Evolutionary conservation across 2,888 invertebrate genomes (phyloP).

Genomic region (Drosophila affinis): DNA sequence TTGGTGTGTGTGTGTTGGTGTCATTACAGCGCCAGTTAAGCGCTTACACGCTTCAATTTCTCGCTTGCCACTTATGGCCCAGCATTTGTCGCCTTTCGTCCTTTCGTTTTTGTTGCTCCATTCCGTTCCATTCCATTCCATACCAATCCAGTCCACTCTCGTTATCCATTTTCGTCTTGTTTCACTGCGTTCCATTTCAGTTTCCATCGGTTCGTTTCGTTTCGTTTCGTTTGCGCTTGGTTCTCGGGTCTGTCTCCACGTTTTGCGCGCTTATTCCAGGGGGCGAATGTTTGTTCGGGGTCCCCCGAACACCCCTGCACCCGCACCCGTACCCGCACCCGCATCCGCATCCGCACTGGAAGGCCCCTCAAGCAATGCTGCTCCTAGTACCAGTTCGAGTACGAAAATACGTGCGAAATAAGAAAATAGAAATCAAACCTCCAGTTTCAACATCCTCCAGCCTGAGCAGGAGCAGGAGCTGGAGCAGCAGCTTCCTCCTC

Average conservation of each 20-base stretch:
- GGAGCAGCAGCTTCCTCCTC: background rate
- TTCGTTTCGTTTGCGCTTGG: constrained; percentile 11
- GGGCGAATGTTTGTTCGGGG: constrained; percentile 38
- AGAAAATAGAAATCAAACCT: background rate
- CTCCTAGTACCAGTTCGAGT: background rate
- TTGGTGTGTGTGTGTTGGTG: constrained; percentile 27
- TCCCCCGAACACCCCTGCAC: too few species aligned
- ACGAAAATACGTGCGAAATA: background rate
- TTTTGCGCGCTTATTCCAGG: constrained; percentile 49
- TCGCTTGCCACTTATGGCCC: constrained; percentile 59
- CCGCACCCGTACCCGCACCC: background rate
- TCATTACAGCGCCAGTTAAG: constrained; percentile 70
- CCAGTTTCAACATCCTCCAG: background rate
- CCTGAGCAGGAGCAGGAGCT: background rate
- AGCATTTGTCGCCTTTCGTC: constrained; percentile 56
- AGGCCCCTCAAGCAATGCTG: background rate
- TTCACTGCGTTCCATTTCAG: constrained; percentile 17
- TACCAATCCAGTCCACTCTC: constrained; percentile 1
- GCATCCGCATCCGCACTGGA: background rate
- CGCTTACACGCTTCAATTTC: constrained; percentile 79
- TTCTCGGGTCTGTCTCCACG: constrained; percentile 23
- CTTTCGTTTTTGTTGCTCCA: constrained; percentile 8
- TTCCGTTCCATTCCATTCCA: background rate
- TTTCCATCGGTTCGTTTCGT: constrained; percentile 12
- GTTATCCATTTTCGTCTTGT: background rate